phyloP scores from a whole-genome alignment of 1,140 invertebrate species.

The Listronotus bonariensis region DNA sequence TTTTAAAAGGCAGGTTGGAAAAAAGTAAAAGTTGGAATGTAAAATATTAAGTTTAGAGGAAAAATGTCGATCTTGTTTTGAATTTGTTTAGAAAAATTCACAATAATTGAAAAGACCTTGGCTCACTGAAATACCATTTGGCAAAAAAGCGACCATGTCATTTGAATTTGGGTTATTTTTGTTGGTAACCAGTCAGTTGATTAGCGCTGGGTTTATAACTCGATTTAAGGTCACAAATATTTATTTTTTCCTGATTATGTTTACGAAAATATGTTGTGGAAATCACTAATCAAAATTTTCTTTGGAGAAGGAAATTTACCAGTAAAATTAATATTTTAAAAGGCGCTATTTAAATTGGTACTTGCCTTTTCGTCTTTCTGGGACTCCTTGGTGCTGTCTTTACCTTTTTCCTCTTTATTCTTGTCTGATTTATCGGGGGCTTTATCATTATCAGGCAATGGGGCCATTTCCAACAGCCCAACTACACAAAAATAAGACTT shows the following conservation, averaged over 20 bases:
- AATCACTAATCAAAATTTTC: not conserved
- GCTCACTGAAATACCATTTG: not conserved
- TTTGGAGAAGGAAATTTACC: not conserved
- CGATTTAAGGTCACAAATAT: too few species aligned
- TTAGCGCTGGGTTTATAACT: too few species aligned
- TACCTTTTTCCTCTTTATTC: constrained; percentile 43
- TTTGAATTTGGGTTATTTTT: not conserved
- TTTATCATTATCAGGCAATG: constrained; percentile 71
- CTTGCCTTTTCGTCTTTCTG: constrained; percentile 46
- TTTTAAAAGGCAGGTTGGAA: not conserved
- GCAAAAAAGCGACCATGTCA: not conserved
- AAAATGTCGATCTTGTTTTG: not conserved
- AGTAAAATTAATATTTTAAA: constrained; percentile 6
- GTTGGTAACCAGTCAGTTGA: too few species aligned
- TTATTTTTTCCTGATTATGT: too few species aligned
- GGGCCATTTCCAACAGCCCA: constrained; percentile 64
- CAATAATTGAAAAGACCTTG: constrained; percentile 18
- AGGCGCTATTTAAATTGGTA: constrained; percentile 11
- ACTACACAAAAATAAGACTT: constrained; percentile 35
- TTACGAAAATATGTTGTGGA: not conserved
- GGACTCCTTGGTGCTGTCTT: constrained; percentile 34
- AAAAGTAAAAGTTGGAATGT: not conserved
- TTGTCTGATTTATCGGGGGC: constrained; percentile 67
- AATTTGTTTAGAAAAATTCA: not conserved
- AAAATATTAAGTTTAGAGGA: not conserved